Base-by-base conservation (phyloP, 2,888 invertebrate species). In the Silvanus unidentatus region DNA sequence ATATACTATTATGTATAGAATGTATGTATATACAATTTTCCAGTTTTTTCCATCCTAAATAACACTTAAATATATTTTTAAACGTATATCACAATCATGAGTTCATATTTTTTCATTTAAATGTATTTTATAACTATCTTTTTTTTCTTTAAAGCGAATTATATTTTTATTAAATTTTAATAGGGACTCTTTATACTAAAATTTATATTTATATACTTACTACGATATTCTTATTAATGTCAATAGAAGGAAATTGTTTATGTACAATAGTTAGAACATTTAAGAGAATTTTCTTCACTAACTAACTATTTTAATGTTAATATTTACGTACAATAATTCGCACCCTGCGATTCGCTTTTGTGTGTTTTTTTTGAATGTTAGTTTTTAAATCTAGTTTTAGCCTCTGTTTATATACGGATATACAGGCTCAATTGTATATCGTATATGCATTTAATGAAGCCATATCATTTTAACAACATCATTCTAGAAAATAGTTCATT, bases 341-440 rank as follows among this genome's bases (percentile, higher is more conserved):
- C 69, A 69, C 69, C 69, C 54, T 67, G 67, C 69, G 69, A 69
- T 69, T 69, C 69, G 67, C 66, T 68, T 60, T 44, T 45, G 30
- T 39, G 29, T n/a, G n/a, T n/a, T n/a, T n/a, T n/a, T n/a, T n/a
- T n/a, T n/a, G n/a, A n/a, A n/a, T n/a, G n/a, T n/a, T n/a, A n/a
- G n/a, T n/a, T 43, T 16, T 39, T 44, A 48, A 39, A 41, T 40
- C 41, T 40, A 41, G 37, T 16, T 40, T 42, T 34, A 22, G 46
- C 45, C 44, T 43, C 46, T 41, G n/a, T 30, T 45, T 40, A 63
- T 66, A 66, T 66, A 65, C 62, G 57, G 60, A 63, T 67, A 66
- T 64, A 64, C 62, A 64, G 65, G 66, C 66, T 68, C 66, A 68
- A 58, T 64, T 58, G 64, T 66, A 65, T 64, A 60, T 54, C 60